These are phyloP conservation scores for Leiothrix lutea DNA, from an alignment of 2,113 vertebrate genomes.

Conservation along the genomic window DNA sequence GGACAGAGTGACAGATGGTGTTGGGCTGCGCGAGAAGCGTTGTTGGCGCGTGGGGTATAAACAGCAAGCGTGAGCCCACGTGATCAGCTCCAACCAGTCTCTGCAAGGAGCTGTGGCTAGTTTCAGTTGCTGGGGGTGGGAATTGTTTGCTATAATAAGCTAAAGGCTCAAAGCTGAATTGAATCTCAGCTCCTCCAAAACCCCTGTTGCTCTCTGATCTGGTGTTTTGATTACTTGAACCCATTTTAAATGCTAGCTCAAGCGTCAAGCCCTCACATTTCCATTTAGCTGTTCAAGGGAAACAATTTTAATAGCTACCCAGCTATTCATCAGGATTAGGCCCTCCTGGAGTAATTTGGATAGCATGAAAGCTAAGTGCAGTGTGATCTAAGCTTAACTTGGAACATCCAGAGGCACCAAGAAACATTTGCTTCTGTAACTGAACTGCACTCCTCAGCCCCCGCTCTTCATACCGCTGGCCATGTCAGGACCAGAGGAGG, in stretches of 20 bases:
- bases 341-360: constrained; percentile 6
- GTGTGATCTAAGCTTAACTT: not conserved
- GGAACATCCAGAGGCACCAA: not conserved
- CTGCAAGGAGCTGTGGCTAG: not conserved
- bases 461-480: accelerated
- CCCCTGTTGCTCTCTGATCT: not conserved
- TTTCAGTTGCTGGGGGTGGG: not conserved
- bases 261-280: not conserved
- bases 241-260: constrained; percentile 23
- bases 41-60: not conserved
- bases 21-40: not conserved
- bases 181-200: not conserved
- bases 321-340: constrained; percentile 35
- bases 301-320: constrained; percentile 31
- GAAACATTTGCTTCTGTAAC: not conserved
- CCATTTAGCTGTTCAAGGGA: constrained; percentile 15
- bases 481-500: not conserved
- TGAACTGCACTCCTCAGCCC: not conserved
- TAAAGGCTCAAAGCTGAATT: not conserved
- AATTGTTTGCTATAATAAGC: not conserved
- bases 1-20: not conserved
- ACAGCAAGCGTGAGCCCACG: not conserved
- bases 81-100: not conserved
- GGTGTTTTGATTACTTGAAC: constrained; percentile 26
- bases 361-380: not conserved